Conservation (phyloP, 2,113 vertebrate species). For the Podocnemis expansa region DNA sequence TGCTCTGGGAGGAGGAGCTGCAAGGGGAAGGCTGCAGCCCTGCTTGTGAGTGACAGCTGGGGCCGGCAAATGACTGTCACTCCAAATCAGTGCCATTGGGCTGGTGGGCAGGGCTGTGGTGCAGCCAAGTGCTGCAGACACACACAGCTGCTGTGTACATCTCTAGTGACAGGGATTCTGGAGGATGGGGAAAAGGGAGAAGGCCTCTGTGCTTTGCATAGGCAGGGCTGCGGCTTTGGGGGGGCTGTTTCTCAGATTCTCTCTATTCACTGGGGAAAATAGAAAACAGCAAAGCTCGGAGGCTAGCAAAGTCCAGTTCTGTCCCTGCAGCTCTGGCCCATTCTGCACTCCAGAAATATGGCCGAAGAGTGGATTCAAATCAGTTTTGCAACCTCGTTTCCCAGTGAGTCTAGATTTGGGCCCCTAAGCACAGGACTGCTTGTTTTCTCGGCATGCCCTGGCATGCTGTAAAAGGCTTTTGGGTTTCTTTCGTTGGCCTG, state of each 20-base stretch:
- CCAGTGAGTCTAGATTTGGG: too few species aligned
- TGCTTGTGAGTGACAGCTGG: background rate
- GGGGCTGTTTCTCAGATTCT: too few species aligned
- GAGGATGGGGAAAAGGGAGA: background rate
- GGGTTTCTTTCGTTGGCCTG: background rate
- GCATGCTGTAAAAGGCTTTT: background rate
- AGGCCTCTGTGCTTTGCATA: background rate
- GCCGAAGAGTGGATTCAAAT: background rate
- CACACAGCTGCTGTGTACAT: background rate
- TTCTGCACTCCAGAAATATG: background rate
- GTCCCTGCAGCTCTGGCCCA: too few species aligned
- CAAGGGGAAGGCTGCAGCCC: background rate
- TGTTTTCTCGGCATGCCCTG: background rate
- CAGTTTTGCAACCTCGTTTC: too few species aligned
- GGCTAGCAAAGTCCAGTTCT: background rate
- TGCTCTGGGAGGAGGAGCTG: background rate
- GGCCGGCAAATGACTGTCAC: background rate
- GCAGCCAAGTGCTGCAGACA: background rate
- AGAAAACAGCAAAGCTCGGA: background rate
- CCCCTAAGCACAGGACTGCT: background rate
- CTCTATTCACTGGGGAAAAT: background rate
- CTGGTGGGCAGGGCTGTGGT: background rate
- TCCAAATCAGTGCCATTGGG: background rate
- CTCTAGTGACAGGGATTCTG: background rate
- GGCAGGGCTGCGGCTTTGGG: background rate